Percentiles rank a stretch among this genome's conserved stretches.
Evolutionary conservation across 2,113 vertebrate species (phyloP).

Genomic region (Antigone vipio): DNA sequence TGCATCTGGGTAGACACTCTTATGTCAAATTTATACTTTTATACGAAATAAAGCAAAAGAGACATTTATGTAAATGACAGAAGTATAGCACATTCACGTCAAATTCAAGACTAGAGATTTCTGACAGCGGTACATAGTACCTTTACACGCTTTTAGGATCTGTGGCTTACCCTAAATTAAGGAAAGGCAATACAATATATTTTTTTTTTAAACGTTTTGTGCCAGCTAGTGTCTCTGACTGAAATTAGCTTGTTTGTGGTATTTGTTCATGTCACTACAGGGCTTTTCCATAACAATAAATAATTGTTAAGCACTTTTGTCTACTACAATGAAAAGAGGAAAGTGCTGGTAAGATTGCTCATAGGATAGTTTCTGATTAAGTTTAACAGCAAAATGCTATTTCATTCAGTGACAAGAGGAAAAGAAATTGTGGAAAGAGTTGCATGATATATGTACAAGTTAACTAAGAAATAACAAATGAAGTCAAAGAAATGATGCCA

Average conservation of each 20-base stretch:
- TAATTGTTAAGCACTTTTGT: constrained; percentile 36
- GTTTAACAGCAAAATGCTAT: constrained; percentile 24
- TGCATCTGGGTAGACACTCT: neutral
- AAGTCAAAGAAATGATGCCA: neutral
- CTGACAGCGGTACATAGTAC: neutral
- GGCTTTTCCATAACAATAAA: constrained; percentile 56
- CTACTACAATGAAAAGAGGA: constrained; percentile 18
- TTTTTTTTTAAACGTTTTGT: neutral
- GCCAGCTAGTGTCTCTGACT: constrained; percentile 13
- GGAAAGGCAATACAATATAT: neutral
- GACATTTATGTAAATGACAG: neutral
- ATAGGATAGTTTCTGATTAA: constrained; percentile 57
- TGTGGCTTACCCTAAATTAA: neutral
- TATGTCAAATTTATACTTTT: neutral
- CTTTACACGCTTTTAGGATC: neutral
- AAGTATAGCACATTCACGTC: neutral
- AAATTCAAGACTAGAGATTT: neutral
- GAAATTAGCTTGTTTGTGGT: constrained; percentile 46
- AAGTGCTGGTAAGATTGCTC: constrained; percentile 35
- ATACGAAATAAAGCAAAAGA: neutral
- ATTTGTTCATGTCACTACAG: constrained; percentile 33
- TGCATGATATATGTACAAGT: neutral
- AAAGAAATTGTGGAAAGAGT: constrained; percentile 26
- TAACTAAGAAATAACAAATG: constrained; percentile 1
- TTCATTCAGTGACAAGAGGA: constrained; percentile 34